Evolutionary conservation across 2,888 invertebrate genomes (phyloP), one percentile per base, ranked within the genome.

Genomic region (Cryptocephalus primarius): DNA sequence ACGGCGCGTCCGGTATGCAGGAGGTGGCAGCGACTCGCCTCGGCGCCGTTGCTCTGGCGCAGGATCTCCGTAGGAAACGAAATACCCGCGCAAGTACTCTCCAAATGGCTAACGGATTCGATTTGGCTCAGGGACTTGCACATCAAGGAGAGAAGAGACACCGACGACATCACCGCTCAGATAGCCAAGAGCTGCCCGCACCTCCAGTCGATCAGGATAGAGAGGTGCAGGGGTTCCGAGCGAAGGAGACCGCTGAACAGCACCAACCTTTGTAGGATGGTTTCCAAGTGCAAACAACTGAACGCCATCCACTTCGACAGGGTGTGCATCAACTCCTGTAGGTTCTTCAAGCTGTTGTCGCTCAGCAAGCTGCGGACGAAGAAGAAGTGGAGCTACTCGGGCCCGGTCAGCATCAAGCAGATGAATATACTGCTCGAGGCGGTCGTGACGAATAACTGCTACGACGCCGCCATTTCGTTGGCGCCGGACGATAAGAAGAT

Each of bases 11-110:
- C 50, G 12, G 59, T 60, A n/a, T 59, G 59, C 33, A 57, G 51
- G 47, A 49, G 57, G 31, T 60, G 60, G 60, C 51, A 52, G 34
- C 4, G 47, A n/a, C 45, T 57, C 10, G 48, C 52, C 1, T 49
- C 49, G 8, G 48, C 55, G 12, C 55, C 60, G 1, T 45, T 51
- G 8, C 50, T 59, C 39, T 60, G 60, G 60, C 57, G 45, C 42
- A 51, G 39, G 33, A 57, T 60, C 36, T 45, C 51, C 31, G 58
- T 46, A 14, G 46, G 53, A 22, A 46, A 49, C n/a, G 39, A 50
- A 32, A 44, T 59, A 6, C 59, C 60, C 2, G 52, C 55, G 1
- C 41, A 51, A 9, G 47, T 55, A 34, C 47, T 60, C 8, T 51
- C 49, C 43, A 48, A 50, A 38, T 60, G 60, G 60, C 43, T 60